Evolutionary conservation across 2,888 invertebrate species (phyloP).

Genomic region (Drosophila tanythrix): DNA sequence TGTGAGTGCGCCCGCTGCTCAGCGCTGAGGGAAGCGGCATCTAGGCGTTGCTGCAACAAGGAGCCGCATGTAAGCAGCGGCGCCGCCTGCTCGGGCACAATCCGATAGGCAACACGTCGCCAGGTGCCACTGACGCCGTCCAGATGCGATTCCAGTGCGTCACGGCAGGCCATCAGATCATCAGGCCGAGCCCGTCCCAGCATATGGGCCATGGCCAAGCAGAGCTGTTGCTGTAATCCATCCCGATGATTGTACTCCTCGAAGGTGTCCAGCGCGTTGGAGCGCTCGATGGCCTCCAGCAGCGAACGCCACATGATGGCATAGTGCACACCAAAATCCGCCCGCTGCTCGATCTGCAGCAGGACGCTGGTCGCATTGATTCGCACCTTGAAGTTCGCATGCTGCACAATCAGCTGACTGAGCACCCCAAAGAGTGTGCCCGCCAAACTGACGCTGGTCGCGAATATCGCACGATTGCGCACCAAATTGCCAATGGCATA

Average conservation of each 20-base stretch:
- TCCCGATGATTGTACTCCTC: constrained; percentile 94
- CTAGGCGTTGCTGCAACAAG: constrained; percentile 63
- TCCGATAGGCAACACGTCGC: constrained; percentile 83
- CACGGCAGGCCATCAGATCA: constrained; percentile 87
- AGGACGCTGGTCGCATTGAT: constrained; percentile 94
- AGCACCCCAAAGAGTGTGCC: constrained; percentile 87
- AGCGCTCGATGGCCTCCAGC: constrained; percentile 90
- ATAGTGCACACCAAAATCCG: constrained; percentile 88
- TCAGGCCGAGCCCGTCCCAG: constrained; percentile 87
- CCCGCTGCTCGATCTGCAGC: constrained; percentile 87
- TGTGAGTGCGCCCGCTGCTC: constrained; percentile 56
- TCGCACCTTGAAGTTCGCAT: constrained; percentile 95
- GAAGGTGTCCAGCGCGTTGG: constrained; percentile 91
- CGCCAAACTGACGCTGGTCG: constrained; percentile 50
- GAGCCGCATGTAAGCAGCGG: constrained; percentile 75
- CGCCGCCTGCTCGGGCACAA: constrained; percentile 83
- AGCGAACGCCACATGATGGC: constrained; percentile 89
- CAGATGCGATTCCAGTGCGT: constrained; percentile 70
- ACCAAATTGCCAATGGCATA: constrained; percentile 93
- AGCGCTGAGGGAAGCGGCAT: constrained; percentile 8
- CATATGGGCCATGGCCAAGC: constrained; percentile 90
- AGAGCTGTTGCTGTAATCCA: constrained; percentile 93
- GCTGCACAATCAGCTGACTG: constrained; percentile 88
- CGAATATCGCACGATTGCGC: constrained; percentile 86
- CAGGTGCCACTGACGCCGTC: constrained; percentile 81